Evolutionary conservation across 2,113 vertebrate species (phyloP).

Genomic region (Pangasianodon hypophthalmus): DNA sequence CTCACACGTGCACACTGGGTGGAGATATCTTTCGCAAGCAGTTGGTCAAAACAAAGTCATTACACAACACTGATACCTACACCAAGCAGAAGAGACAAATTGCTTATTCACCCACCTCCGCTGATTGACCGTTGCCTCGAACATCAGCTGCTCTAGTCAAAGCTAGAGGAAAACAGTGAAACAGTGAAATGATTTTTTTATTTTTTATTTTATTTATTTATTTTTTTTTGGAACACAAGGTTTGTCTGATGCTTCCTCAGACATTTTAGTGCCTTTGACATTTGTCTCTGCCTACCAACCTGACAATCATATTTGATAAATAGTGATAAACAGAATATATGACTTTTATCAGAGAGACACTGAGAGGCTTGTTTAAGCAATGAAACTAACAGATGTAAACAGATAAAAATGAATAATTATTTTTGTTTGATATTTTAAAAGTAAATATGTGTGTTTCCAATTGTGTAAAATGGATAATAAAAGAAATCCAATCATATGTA

Average conservation of each 20-base stretch:
- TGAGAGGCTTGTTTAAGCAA: background rate
- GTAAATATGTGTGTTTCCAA: background rate
- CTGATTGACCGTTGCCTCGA: background rate
- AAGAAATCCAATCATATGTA: constrained; percentile 25
- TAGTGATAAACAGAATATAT: constrained; percentile 18
- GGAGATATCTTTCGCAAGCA: background rate
- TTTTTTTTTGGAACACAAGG: background rate
- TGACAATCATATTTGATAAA: constrained; percentile 65
- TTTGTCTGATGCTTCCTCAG: constrained; percentile 43
- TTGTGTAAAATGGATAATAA: constrained; percentile 21
- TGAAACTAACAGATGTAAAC: background rate
- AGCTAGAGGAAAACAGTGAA: background rate
- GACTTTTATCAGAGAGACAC: constrained; percentile 17
- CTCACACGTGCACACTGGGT: background rate
- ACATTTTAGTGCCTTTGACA: constrained; percentile 74
- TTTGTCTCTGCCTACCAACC: constrained; percentile 57
- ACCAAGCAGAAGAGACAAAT: background rate
- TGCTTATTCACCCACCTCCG: constrained; percentile 2
- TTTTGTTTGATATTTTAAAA: constrained; percentile 34
- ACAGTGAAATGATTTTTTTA: too few relatives aligned
- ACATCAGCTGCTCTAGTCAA: constrained; percentile 5
- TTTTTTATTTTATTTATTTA: too few relatives aligned
- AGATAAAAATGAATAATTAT: background rate
- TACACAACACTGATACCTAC: background rate
- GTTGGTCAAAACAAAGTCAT: constrained; percentile 26